Evolutionary conservation across 92 coral and sea anemone species (phyloP).

Genomic region (Umimayanthus kanabou): DNA sequence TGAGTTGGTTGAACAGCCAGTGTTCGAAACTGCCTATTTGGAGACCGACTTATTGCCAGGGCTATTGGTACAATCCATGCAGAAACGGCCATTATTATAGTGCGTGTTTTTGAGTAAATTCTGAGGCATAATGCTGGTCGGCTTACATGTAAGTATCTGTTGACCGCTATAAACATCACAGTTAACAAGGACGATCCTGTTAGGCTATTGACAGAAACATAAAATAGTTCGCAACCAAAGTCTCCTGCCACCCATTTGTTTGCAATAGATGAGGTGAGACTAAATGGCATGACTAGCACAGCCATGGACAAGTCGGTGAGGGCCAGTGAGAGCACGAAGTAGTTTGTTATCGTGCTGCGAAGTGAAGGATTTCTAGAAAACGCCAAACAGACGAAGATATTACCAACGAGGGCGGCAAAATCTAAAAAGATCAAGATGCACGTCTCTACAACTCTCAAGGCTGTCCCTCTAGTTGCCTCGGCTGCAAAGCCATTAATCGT

Average conservation of each 20-base stretch:
- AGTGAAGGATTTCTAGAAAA: slow-evolving; percentile 25
- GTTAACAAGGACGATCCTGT: slow-evolving; percentile 1
- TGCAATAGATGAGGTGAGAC: not conserved
- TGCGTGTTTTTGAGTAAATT: not conserved
- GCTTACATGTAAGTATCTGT: slow-evolving; percentile 1
- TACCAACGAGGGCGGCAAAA: not conserved
- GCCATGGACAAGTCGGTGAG: slow-evolving; percentile 15
- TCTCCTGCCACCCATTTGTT: slow-evolving; percentile 17
- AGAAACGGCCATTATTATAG: not conserved
- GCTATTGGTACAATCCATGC: not conserved
- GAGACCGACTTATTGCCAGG: not conserved
- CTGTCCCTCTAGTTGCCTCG: not conserved
- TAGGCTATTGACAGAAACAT: not conserved
- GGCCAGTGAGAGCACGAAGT: slow-evolving; percentile 22
- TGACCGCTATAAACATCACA: slow-evolving; percentile 14
- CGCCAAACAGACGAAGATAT: not conserved
- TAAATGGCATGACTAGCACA: not conserved
- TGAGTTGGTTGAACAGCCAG: not conserved
- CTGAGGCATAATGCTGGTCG: not conserved
- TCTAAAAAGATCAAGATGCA: not conserved
- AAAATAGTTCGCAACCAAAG: not conserved
- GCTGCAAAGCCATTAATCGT: not conserved
- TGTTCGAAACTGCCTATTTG: not conserved
- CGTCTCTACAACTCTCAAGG: not conserved
- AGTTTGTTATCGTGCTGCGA: slow-evolving; percentile 1